Conservation (phyloP, 2,888 invertebrate genomes). For the Polia nebulosa region DNA sequence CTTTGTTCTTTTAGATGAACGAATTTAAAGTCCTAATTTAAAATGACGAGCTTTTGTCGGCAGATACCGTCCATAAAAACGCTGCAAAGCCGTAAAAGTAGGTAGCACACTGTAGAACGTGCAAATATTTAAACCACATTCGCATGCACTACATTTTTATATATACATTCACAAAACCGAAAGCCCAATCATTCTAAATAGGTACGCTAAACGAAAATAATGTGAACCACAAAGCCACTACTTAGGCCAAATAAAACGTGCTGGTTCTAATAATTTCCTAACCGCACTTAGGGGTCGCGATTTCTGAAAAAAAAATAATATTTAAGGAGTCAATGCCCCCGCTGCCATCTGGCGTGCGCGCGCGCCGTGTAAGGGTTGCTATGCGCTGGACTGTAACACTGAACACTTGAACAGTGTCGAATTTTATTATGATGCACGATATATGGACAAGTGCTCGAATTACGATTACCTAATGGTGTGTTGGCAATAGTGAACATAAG, state of each 20-base stretch:
- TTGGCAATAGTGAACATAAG: not conserved
- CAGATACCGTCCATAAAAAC: too few relatives aligned
- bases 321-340: conserved; percentile 88
- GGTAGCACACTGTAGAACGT: conserved; percentile 17
- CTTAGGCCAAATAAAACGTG: conserved; percentile 81
- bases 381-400: conserved; percentile 54
- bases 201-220: conserved; percentile 52
- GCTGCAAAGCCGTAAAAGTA: not conserved
- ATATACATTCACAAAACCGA: conserved; percentile 21
- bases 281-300: conserved; percentile 88
- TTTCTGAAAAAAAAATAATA: conserved; percentile 77
- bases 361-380: conserved; percentile 68
- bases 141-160: conserved; percentile 26
- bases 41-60: not conserved
- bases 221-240: conserved; percentile 74
- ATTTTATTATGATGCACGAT: conserved; percentile 42
- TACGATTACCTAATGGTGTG: conserved; percentile 32
- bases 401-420: conserved; percentile 28
- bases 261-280: conserved; percentile 75
- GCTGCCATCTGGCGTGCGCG: conserved; percentile 85
- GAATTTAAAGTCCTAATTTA: not conserved
- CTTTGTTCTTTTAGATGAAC: not conserved
- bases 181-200: conserved; percentile 54
- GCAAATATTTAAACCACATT: conserved; percentile 39
- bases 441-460: conserved; percentile 35